Conservation (phyloP, 2,797 vertebrate species). For the Acanthiza pusilla region DNA sequence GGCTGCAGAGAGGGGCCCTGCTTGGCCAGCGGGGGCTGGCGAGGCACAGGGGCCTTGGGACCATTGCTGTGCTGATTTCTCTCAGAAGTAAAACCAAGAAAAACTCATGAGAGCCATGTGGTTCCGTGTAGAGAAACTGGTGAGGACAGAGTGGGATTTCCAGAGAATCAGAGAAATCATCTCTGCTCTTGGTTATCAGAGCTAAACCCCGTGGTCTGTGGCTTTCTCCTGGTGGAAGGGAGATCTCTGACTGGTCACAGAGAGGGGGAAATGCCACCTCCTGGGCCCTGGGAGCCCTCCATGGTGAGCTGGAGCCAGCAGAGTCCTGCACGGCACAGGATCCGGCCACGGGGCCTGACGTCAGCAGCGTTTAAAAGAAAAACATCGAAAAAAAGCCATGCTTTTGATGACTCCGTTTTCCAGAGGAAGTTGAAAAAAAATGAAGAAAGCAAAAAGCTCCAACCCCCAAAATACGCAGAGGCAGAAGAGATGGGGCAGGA, state of each 20-base stretch:
- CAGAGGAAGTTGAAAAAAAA: conserved; percentile 13
- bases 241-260: not conserved
- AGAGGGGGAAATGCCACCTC: not conserved
- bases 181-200: accelerated
- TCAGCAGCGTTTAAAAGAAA: accelerated
- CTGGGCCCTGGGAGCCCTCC: accelerated
- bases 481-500: not conserved
- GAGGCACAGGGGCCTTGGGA: accelerated
- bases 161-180: accelerated
- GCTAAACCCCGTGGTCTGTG: accelerated
- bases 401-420: not conserved
- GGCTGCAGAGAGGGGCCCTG: accelerated
- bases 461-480: not conserved
- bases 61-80: not conserved
- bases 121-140: accelerated
- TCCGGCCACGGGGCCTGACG: accelerated
- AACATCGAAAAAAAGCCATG: not conserved
- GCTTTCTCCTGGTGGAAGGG: not conserved
- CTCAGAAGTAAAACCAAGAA: not conserved
- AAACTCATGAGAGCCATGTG: accelerated
- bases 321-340: accelerated
- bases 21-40: accelerated
- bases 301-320: accelerated
- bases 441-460: not conserved
- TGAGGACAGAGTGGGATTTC: not conserved